Evolutionary conservation across 2,888 invertebrate genomes (phyloP), one percentile per base, ranked within the genome.

Genomic region (Bombyx huttoni): DNA sequence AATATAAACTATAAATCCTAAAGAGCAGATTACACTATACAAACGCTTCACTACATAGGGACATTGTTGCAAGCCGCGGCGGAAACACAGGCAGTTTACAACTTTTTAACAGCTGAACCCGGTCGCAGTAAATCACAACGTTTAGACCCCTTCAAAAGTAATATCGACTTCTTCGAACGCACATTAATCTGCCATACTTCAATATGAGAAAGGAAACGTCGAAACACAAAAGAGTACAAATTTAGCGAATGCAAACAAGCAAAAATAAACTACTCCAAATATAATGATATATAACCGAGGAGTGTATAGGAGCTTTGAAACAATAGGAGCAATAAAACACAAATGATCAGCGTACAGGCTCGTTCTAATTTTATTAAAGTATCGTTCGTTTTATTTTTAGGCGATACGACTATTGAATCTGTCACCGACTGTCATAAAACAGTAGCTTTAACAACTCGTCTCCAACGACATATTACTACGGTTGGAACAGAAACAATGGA

Each of bases 71-170:
- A 58, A 56, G 61, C 61, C 63, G 65, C 78, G 72, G 75, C 86
- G 87, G 86, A 87, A 86, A 85, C 83, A 81, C 80, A 77, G 68
- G 76, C 81, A 73, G 81, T 87, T 87, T 86, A 86, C 83, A 86
- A 84, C 86, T 85, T 88, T 88, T 87, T 87, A 87, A 86, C 80
- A 78, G 72, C 80, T 56, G 69, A 65, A 70, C 68, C 70, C 78
- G 76, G 75, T 68, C 75, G 83, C 79, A 75, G 82, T 88, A 88
- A 87, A 88, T 88, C 87, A 87, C 70, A 62, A 70, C 70, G 73
- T 77, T 78, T 78, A 78, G 80, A 78, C 78, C 81, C 81, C 78
- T 83, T 83, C 82, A 81, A 78, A 84, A 85, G 84, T 84, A 84
- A 85, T 81, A 82, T 81, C 77, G 80, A 79, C 81, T 88, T 88